Evolutionary conservation across 2,888 invertebrate species (phyloP).

Genomic region (Pteria penguin): DNA sequence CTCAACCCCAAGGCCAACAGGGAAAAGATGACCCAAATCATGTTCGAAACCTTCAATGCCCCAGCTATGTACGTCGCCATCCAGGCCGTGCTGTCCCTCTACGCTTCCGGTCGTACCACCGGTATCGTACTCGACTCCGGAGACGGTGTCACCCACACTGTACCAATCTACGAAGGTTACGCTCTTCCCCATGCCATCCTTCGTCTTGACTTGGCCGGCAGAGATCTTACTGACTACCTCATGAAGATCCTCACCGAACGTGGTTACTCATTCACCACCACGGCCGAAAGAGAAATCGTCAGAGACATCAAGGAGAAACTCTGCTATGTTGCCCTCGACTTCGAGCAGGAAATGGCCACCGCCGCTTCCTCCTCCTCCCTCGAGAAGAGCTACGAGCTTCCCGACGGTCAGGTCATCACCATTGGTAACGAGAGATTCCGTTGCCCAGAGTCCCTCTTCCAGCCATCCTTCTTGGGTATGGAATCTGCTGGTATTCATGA

Average conservation of each 20-base stretch:
- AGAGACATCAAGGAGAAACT: conserved; percentile 96
- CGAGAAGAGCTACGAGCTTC: conserved; percentile 74
- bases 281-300: conserved; percentile 89
- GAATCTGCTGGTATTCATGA: conserved; percentile 53
- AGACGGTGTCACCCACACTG: conserved; percentile 95
- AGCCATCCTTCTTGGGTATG: conserved; percentile 79
- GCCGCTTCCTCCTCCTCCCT: conserved; percentile 49
- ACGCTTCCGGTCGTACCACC: conserved; percentile 95
- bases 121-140: conserved; percentile 95
- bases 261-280: conserved; percentile 79
- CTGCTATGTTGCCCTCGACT: conserved; percentile 94
- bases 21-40: conserved; percentile 90
- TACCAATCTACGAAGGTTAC: conserved; percentile 85
- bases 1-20: conserved; percentile 93
- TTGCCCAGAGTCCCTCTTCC: conserved; percentile 76
- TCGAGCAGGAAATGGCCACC: conserved; percentile 89
- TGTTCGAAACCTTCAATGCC: conserved; percentile 83
- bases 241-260: conserved; percentile 80
- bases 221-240: conserved; percentile 80
- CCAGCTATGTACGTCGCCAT: conserved; percentile 96
- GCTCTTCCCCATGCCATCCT: conserved; percentile 79
- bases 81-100: conserved; percentile 94
- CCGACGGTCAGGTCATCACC: conserved; percentile 77
- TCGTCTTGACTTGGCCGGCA: conserved; percentile 55
- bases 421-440: conserved; percentile 75